Base-by-base conservation (phyloP, 2,113 vertebrate genomes). In the Callopanchax toddi region DNA sequence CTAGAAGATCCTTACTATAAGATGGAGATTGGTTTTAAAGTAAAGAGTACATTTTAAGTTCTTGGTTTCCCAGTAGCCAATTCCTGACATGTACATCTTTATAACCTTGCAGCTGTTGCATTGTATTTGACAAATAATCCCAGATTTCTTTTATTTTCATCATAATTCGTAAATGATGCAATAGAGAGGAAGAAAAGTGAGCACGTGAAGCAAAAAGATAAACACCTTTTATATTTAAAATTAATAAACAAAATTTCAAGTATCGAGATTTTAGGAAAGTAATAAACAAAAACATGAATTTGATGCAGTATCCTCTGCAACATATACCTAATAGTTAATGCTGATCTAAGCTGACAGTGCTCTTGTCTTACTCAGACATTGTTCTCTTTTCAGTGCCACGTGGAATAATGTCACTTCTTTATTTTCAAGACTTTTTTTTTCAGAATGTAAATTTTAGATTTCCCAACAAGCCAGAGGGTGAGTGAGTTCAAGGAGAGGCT, bases 401-500 rank as follows among this genome's bases (percentile, higher is more conserved):
- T 65, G 45, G 56, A 60, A 63, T 70, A 74, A 74, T 82, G 61
- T 74, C 67, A 56, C 67, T 72, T 62, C 71, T 77, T 36, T 52
- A 57, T 72, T 85, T 77, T 45, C 57, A 78, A 69, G 67, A 72
- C 76, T 77, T 44, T 44, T 40, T 40, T 85, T 57, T 79, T 74
- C 49, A 11, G 61, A 74, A 77, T 84, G 79, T 66, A 86, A 83
- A 89, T 88, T 76, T 67, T 59, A 75, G 78, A 81, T 80, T 70
- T 79, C 34, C 59, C 85, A 87, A 85, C 70, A 79, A 83, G 79
- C 84, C 81, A 61, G 34, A 39, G 76, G 81, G 75, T 13, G 21
- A 78, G 77, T 77, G 79, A 81, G 79, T 86, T 84, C 67, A 75
- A 84, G 79, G 81, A 85, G 84, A 86, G 81, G 75, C 45, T 83